Conservation (phyloP, 2,797 vertebrate genomes). For the Hypotaenidia philippensis region DNA sequence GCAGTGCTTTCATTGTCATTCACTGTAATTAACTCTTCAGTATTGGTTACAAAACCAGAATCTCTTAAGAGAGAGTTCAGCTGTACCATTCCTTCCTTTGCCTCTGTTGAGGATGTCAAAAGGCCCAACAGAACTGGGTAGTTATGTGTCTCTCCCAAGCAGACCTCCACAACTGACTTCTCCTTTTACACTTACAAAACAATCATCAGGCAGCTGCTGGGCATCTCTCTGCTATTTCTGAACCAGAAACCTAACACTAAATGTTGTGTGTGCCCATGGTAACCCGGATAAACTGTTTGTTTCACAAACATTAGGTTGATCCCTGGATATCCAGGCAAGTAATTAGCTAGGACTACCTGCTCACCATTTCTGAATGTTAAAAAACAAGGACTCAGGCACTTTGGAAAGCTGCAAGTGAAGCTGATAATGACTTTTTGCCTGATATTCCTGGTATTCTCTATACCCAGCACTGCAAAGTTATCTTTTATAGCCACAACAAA, state of each 20-base stretch:
- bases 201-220: not conserved
- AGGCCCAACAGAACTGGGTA: not conserved
- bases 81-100: not conserved
- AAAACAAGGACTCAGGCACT: not conserved
- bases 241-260: not conserved
- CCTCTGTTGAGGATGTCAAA: not conserved
- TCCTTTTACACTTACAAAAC: not conserved
- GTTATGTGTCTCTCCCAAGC: not conserved
- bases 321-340: not conserved
- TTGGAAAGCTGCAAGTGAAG: not conserved
- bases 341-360: not conserved
- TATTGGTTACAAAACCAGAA: not conserved
- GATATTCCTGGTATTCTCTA: not conserved
- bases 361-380: not conserved
- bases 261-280: not conserved
- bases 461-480: not conserved
- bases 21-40: not conserved
- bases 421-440: not conserved
- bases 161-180: not conserved
- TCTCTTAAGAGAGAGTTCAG: not conserved
- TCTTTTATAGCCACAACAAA: not conserved
- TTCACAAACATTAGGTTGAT: not conserved
- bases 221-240: constrained; percentile 12
- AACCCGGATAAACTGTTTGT: not conserved
- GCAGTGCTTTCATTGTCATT: not conserved